These are phyloP conservation scores for Acheta domesticus DNA, from an alignment of 2,888 invertebrate species.

Conservation along the genomic window DNA sequence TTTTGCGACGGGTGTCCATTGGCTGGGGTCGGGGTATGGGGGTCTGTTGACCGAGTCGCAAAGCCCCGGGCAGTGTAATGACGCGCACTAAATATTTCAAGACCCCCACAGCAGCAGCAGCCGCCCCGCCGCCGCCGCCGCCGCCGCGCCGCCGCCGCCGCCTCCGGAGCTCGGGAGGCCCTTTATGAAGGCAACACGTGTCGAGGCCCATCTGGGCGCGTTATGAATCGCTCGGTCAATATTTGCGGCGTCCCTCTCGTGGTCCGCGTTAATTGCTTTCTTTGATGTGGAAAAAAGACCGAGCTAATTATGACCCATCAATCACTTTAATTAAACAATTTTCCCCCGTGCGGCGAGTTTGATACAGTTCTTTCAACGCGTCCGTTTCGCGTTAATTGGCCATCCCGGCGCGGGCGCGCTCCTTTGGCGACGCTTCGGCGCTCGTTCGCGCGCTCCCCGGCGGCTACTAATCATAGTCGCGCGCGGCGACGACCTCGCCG, in stretches of 20 bases:
- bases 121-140: too few relatives aligned
- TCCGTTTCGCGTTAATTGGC: not conserved
- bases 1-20: too few relatives aligned
- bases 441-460: not conserved
- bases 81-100: too few relatives aligned
- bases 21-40: too few relatives aligned
- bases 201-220: not conserved
- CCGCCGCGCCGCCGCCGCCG: too few relatives aligned
- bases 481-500: too few relatives aligned
- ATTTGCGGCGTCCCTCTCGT: slow-evolving; percentile 11
- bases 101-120: too few relatives aligned
- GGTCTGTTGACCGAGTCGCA: too few relatives aligned
- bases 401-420: not conserved
- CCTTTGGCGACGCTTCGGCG: not conserved
- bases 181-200: slow-evolving; percentile 18
- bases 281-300: slow-evolving; percentile 8
- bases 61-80: too few relatives aligned
- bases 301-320: slow-evolving; percentile 18
- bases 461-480: not conserved
- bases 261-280: slow-evolving; percentile 1
- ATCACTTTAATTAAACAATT: slow-evolving; percentile 9
- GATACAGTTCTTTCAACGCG: slow-evolving; percentile 18
- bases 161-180: not conserved
- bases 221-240: slow-evolving; percentile 7
- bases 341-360: not conserved